A percentile compares a stretch with the other conserved stretches of the same genome.
These are phyloP conservation scores for Buceros bicornis DNA, from an alignment of 2,797 vertebrate genomes.

Conservation along the genomic window DNA sequence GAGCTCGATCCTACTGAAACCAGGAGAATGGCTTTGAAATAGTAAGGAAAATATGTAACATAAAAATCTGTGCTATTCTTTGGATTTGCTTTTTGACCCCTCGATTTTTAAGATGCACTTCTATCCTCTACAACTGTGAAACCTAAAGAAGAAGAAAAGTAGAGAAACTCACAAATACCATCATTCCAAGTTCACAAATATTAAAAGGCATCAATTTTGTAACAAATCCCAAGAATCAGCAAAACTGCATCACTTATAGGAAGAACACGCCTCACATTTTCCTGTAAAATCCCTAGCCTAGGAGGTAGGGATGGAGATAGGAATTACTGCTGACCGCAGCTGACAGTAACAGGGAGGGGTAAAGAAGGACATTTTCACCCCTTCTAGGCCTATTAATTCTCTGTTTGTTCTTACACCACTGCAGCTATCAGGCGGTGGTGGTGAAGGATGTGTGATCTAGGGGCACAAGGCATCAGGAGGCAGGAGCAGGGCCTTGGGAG, in stretches of 20 bases:
- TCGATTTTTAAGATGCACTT: neutral
- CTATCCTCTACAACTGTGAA: neutral
- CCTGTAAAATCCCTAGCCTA: neutral
- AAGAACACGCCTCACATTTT: neutral
- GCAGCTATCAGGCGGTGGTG: neutral
- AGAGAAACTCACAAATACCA: neutral
- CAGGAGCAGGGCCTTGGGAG: neutral
- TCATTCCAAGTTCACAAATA: neutral
- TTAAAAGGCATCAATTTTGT: neutral
- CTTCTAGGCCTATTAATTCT: neutral
- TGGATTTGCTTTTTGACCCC: neutral
- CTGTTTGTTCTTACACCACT: neutral
- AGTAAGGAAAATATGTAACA: neutral
- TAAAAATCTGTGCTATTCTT: neutral
- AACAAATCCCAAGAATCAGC: neutral
- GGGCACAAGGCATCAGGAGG: neutral
- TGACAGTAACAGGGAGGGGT: neutral
- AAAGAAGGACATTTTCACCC: neutral
- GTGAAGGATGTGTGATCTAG: neutral
- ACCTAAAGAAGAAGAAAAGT: neutral
- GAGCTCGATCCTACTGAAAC: neutral
- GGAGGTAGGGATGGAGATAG: neutral
- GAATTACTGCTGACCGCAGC: neutral
- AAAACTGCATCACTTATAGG: neutral
- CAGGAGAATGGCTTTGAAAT: neutral